A percentile compares a stretch with the other conserved stretches of the same genome.
Evolutionary conservation across 2,797 vertebrate species (phyloP).

Genomic region (Cossypha caffra): DNA sequence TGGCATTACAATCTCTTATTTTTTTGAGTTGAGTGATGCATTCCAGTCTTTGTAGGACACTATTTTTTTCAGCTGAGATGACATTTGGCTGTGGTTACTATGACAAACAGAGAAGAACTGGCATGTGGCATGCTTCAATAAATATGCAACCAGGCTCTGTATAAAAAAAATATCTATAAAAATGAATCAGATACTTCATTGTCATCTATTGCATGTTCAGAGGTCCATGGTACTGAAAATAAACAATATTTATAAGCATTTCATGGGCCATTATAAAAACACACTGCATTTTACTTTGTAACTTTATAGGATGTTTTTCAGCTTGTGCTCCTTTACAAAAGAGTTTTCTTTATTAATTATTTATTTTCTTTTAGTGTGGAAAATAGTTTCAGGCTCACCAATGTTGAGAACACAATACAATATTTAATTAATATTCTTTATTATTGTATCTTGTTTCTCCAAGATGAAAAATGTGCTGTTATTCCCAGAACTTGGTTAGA

Average conservation of each 20-base stretch:
- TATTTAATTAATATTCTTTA: constrained; percentile 47
- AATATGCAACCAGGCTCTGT: background rate
- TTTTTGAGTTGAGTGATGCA: constrained; percentile 47
- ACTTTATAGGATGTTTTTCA: constrained; percentile 37
- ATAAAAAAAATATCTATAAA: constrained; percentile 8
- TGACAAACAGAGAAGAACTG: constrained; percentile 46
- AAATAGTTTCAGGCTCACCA: constrained; percentile 19
- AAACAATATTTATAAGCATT: constrained; percentile 32
- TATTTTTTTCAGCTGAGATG: constrained; percentile 7
- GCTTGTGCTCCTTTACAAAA: background rate
- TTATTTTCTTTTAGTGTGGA: constrained; percentile 22
- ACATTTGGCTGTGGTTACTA: constrained; percentile 31
- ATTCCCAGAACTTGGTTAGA: constrained; percentile 46
- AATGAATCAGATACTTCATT: background rate
- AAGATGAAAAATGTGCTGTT: constrained; percentile 34
- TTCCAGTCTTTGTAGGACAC: constrained; percentile 68
- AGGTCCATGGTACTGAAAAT: constrained; percentile 69
- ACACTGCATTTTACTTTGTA: constrained; percentile 20
- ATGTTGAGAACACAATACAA: constrained; percentile 22
- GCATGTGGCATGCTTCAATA: background rate
- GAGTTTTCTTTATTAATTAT: constrained; percentile 14
- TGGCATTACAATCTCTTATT: constrained; percentile 39
- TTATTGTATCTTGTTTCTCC: constrained; percentile 53
- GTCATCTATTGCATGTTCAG: background rate
- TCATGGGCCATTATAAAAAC: background rate